These are phyloP conservation scores for Drosophila niveifrons DNA, from an alignment of 2,888 invertebrate genomes.

Conservation along the genomic window DNA sequence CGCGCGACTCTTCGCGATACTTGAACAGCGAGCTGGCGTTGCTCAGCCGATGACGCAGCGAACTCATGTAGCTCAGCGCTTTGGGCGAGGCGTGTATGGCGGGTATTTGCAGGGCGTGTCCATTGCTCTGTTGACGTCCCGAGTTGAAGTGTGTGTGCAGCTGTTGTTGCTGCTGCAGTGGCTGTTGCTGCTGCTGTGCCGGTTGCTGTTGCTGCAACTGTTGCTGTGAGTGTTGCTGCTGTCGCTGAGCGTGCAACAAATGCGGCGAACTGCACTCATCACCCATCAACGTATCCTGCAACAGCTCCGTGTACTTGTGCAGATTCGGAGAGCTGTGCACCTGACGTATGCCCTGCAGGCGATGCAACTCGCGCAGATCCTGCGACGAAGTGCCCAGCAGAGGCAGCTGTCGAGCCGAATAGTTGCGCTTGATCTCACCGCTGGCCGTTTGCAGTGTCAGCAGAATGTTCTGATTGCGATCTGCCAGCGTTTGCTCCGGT, in stretches of 20 bases:
- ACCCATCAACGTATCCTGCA: conserved; percentile 66
- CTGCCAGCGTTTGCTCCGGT: conserved; percentile 67
- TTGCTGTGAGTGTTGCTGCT: conserved; percentile 49
- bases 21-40: conserved; percentile 94
- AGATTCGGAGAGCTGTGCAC: conserved; percentile 85
- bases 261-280: conserved; percentile 77
- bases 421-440: conserved; percentile 85
- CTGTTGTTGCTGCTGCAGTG: conserved; percentile 49
- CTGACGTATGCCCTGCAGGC: conserved; percentile 82
- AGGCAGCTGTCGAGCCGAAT: conserved; percentile 84
- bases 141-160: conserved; percentile 64
- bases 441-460: conserved; percentile 84
- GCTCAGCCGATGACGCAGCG: conserved; percentile 92
- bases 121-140: conserved; percentile 53
- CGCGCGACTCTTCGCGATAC: conserved; percentile 95
- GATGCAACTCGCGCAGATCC: conserved; percentile 76
- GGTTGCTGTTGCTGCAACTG: conserved; percentile 44
- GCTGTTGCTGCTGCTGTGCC: conserved; percentile 41
- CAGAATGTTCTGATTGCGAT: conserved; percentile 83
- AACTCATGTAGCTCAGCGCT: conserved; percentile 87
- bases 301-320: conserved; percentile 80
- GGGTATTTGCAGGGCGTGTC: conserved; percentile 82
- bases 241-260: conserved; percentile 70
- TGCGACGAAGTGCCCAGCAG: conserved; percentile 83
- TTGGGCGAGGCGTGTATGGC: conserved; percentile 85